phyloP scores from a whole-genome alignment of 53 echinoderm and acorn worm species.

The Temnopleurus reevesii region DNA sequence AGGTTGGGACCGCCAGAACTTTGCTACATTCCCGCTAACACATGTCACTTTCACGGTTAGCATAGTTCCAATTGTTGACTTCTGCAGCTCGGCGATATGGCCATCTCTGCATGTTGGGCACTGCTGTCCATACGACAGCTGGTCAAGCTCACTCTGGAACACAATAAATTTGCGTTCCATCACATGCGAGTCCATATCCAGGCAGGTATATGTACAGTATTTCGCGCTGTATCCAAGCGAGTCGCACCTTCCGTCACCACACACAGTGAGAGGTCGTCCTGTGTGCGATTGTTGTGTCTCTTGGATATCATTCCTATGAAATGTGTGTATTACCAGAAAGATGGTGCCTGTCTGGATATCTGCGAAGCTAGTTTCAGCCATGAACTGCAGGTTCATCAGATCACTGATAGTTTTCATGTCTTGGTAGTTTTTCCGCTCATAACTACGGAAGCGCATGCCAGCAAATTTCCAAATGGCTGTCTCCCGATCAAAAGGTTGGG shows the following conservation, averaged over 20 bases:
- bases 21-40: not conserved
- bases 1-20: not conserved
- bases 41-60: not conserved
- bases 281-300: not conserved
- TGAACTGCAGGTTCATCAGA: not conserved
- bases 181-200: too few species aligned
- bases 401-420: not conserved
- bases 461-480: not conserved
- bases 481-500: not conserved
- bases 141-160: not conserved
- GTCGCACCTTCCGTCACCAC: not conserved
- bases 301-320: not conserved
- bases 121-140: not conserved
- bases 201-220: not conserved
- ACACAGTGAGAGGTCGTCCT: not conserved
- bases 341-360: not conserved
- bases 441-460: not conserved
- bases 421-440: not conserved
- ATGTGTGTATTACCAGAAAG: not conserved
- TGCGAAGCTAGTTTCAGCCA: not conserved
- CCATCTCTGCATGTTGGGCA: not conserved
- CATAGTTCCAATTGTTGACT: not conserved
- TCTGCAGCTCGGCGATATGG: not conserved
- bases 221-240: not conserved
- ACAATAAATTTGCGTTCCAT: not conserved